Evolutionary conservation across 2,113 vertebrate genomes (phyloP).

Genomic region (Gorsachius goisagi): DNA sequence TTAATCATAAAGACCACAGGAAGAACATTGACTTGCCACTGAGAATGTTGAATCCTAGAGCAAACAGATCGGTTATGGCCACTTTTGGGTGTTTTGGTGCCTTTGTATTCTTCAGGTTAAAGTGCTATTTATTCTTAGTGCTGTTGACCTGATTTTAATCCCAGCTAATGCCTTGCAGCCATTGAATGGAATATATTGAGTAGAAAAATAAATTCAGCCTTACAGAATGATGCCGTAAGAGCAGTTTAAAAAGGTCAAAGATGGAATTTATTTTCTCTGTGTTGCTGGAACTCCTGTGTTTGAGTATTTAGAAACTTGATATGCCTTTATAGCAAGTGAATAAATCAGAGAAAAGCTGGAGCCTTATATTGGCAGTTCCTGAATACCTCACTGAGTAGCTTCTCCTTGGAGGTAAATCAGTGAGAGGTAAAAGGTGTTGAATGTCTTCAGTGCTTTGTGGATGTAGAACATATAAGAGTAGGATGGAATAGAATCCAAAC

Average conservation of each 20-base stretch:
- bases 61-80: background rate
- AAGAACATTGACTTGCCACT: background rate
- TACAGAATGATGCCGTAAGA: background rate
- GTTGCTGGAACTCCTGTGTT: background rate
- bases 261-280: constrained; percentile 19
- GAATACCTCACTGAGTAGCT: background rate
- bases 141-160: constrained; percentile 56
- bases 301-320: constrained; percentile 58
- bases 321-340: background rate
- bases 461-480: background rate
- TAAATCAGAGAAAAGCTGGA: background rate
- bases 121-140: constrained; percentile 33
- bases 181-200: background rate
- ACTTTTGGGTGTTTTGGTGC: background rate
- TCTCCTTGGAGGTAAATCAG: constrained; percentile 24
- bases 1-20: background rate
- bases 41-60: background rate
- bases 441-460: constrained; percentile 12
- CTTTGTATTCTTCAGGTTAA: constrained; percentile 7
- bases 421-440: constrained; percentile 26
- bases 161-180: constrained; percentile 14
- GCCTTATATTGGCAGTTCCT: background rate
- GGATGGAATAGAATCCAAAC: background rate
- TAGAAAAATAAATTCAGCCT: constrained; percentile 39
- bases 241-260: constrained; percentile 45